Percentiles rank a stretch among this genome's conserved stretches.
These are phyloP conservation scores for Melanotaenia pygmaea DNA, from an alignment of 2,797 vertebrate species.

Conservation along the genomic window DNA sequence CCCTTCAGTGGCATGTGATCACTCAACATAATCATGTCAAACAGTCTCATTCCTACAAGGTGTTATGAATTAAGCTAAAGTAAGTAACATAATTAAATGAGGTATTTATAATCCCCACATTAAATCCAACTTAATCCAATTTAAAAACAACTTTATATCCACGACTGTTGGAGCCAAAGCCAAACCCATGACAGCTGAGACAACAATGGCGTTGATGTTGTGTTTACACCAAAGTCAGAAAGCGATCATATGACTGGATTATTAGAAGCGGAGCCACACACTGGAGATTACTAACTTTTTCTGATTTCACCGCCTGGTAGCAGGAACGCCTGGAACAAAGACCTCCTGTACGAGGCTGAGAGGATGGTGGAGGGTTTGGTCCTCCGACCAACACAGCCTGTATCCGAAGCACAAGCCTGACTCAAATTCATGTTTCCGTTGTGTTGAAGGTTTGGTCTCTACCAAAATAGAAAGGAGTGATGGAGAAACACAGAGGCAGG, in stretches of 20 bases:
- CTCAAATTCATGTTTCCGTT: too few relatives aligned
- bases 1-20: background rate
- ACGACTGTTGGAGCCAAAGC: constrained; percentile 17
- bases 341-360: constrained; percentile 40
- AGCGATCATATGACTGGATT: constrained; percentile 66
- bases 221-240: constrained; percentile 52
- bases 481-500: too few relatives aligned
- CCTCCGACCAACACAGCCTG: too few relatives aligned
- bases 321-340: constrained; percentile 53
- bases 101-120: constrained; percentile 29
- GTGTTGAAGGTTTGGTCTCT: too few relatives aligned
- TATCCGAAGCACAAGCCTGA: too few relatives aligned
- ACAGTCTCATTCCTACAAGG: background rate
- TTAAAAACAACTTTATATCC: constrained; percentile 34
- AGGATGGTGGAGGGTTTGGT: too few relatives aligned
- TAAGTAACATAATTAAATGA: background rate
- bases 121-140: constrained; percentile 47
- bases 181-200: constrained; percentile 37
- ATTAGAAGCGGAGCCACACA: constrained; percentile 38
- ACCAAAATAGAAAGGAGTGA: too few relatives aligned
- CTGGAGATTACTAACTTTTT: constrained; percentile 1
- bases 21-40: background rate
- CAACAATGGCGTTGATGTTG: constrained; percentile 58
- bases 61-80: constrained; percentile 4
- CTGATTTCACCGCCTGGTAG: background rate